A percentile compares a stretch with the other conserved stretches of the same genome.
Evolutionary conservation across 2,888 invertebrate genomes (phyloP).

Genomic region (Sepiola atlantica): DNA sequence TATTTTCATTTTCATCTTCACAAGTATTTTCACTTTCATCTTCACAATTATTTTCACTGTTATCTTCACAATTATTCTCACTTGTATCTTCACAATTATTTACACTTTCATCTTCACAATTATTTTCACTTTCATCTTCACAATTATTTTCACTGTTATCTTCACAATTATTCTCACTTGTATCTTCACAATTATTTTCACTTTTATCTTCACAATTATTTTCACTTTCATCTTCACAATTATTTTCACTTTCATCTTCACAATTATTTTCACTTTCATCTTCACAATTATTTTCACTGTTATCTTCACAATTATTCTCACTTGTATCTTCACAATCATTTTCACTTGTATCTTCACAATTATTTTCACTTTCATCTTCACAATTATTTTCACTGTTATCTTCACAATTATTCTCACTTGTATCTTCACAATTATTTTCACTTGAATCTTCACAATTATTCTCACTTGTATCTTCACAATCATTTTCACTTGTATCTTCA

Average conservation of each 20-base stretch:
- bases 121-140: background rate
- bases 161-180: background rate
- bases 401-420: background rate
- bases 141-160: background rate
- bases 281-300: background rate
- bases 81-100: background rate
- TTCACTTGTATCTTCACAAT: background rate
- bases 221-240: background rate
- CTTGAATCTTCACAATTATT: background rate
- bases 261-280: background rate
- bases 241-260: background rate
- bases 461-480: background rate
- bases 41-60: background rate
- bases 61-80: background rate
- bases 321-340: background rate
- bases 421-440: background rate
- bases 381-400: background rate
- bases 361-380: background rate
- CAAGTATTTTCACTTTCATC: too few relatives aligned
- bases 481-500: background rate
- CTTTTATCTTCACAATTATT: background rate
- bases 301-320: background rate
- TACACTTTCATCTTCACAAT: background rate
- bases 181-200: background rate
- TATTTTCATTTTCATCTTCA: too few relatives aligned